Evolutionary conservation across 2,797 vertebrate species (phyloP), one percentile per base, ranked within the genome.

Genomic region (Mormyrops attenuatus): DNA sequence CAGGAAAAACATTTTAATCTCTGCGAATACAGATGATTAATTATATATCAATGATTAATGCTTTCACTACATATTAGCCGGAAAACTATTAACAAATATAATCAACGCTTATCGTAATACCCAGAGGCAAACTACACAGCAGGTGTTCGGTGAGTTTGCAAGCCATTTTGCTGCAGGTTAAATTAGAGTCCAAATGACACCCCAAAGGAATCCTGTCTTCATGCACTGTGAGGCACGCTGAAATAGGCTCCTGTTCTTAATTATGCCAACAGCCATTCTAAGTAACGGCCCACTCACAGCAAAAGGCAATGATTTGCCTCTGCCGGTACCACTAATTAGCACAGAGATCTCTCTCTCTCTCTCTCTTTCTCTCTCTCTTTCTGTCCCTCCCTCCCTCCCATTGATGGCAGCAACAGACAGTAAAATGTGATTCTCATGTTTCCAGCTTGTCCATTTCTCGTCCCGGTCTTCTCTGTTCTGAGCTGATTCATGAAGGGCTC

Each of bases 31-130:
- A 90, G 88, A 90, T 86, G 73, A 85, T 77, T 87, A 88, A 89
- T 88, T 69, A 90, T 87, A 85, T 77, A 34, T 82, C 82, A 86
- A 89, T 73, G 66, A 69, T 55, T 89, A 63, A 88, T 66, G 55
- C 60, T 66, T 88, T 88, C 87, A 88, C 57, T 44, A 88, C 60
- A 88, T 88, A 88, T 88, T 87, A 55, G 52, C 85, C 50, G 53
- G 53, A 15, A 89, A 89, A 89, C 53, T 88, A 80, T 57, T 80
- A 89, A 89, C 80, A 90, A 90, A 88, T 88, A 88, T 50, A 90
- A 90, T 85, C 89, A 85, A 88, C 73, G 49, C 53, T 90, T 88
- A 85, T 57, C 52, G 41, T 49, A 80, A 80, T 88, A 82, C 89
- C 85, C 86, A 53, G 38, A 53, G 87, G 89, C 30, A 34, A 88